Evolutionary conservation across 2,113 vertebrate genomes (phyloP), one percentile per base, ranked within the genome.

Genomic region (Spheniscus mendiculus): DNA sequence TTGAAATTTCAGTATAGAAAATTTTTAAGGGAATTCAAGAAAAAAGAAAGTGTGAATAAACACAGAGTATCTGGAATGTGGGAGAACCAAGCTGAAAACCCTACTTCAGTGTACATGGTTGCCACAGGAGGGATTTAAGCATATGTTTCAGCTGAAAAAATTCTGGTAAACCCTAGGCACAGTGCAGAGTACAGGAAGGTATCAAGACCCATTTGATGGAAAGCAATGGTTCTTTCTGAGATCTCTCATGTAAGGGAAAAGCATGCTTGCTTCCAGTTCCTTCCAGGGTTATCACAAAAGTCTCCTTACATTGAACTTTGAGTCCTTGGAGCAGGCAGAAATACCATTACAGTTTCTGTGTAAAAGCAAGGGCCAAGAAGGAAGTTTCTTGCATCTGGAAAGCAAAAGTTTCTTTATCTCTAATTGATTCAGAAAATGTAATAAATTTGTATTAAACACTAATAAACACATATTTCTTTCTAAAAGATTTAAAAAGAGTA

Each of bases 111-210:
- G 18, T 17, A 73, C 5, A 13, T 1, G 2, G 9, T 49, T 86
- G 36, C 4, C 32, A 53, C 11, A 56, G 40, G 23, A 87, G 7
- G 13, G 6, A 70, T 56, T 78, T 73, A 81, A 69, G 22, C 5
- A 5, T 19, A 22, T n/a, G 5, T 83, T 88, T 79, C 45, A 71
- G 19, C 5, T 83, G 44, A 72, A 67, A 73, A 38, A 40, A 2
- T 16, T 72, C 52, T 65, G 5, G 18, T n/a, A 47, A 63, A 59
- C 12, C 2, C 2, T 32, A n/a, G 17, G 5, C 13, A 56, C 1
- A 6, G 9, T 23, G 6, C 0, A 0, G 12, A 87, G 7, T 21
- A 49, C 16, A 63, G 20, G 23, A 61, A 61, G 4, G 3, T 38
- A 25, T 63, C 30, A 38, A 69, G 30, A 63, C 8, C 5, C 18